A percentile compares a stretch with the other conserved stretches of the same genome.
These are phyloP conservation scores for Varanus komodoensis DNA, from an alignment of 2,113 vertebrate species.

Conservation along the genomic window DNA sequence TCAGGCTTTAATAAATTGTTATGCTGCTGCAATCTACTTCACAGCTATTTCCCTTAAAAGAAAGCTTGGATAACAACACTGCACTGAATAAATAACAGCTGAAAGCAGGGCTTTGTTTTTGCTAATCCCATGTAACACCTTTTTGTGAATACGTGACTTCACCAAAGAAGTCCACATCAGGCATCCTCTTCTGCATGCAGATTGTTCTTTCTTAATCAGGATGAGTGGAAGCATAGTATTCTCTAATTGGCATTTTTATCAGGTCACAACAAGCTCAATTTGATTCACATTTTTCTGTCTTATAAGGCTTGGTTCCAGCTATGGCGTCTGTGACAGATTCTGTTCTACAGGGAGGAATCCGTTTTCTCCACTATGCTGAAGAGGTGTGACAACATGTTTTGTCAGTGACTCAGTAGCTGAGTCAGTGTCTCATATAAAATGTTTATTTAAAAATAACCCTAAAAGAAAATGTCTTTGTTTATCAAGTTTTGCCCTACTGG, in stretches of 20 bases:
- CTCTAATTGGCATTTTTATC: background rate
- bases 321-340: constrained; percentile 24
- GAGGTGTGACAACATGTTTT: constrained; percentile 52
- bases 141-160: background rate
- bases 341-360: constrained; percentile 34
- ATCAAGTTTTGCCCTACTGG: background rate
- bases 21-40: too few relatives aligned
- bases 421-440: constrained; percentile 58
- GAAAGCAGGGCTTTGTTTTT: background rate
- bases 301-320: background rate
- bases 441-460: background rate
- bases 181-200: background rate
- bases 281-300: background rate
- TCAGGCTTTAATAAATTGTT: too few relatives aligned
- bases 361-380: constrained; percentile 49
- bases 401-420: constrained; percentile 60
- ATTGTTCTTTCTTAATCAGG: background rate
- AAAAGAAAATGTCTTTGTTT: background rate
- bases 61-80: too few relatives aligned
- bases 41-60: too few relatives aligned
- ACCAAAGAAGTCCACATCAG: background rate
- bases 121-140: background rate
- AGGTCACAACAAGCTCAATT: background rate
- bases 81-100: background rate
- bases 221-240: background rate